phyloP scores from a whole-genome alignment of 2,888 invertebrate species.

The Coecobrya sp. region DNA sequence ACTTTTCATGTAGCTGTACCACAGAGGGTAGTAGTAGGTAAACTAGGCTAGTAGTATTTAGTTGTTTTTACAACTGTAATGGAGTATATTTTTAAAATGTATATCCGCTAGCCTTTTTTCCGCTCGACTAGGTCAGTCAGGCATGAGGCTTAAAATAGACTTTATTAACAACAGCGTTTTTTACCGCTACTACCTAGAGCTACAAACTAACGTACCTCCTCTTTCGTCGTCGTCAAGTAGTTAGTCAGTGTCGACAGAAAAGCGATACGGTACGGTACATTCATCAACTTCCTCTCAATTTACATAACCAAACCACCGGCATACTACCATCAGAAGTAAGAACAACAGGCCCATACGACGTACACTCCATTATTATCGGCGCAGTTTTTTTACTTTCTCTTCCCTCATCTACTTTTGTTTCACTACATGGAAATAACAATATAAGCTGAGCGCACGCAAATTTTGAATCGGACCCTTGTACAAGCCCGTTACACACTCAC shows the following conservation, averaged over 20 bases:
- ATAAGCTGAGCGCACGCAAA: conserved; percentile 76
- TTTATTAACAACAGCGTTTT: conserved; percentile 25
- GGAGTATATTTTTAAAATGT: not conserved
- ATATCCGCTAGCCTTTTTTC: conserved; percentile 21
- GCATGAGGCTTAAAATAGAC: conserved; percentile 25
- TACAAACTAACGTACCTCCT: too few species aligned
- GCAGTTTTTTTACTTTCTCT: conserved; percentile 16
- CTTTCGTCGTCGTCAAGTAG: conserved; percentile 3
- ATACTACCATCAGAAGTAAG: not conserved
- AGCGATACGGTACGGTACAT: conserved; percentile 6
- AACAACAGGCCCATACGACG: conserved; percentile 21
- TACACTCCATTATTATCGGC: not conserved
- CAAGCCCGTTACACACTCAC: not conserved
- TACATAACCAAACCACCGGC: conserved; percentile 6
- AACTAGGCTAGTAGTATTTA: not conserved
- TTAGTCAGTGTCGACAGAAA: conserved; percentile 63
- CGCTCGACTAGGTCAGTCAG: conserved; percentile 29
- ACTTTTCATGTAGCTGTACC: not conserved
- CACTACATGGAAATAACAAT: not conserved
- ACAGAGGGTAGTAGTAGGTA: not conserved
- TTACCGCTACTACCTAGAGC: not conserved
- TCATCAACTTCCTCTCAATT: conserved; percentile 50
- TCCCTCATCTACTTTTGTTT: not conserved
- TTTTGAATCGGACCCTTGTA: conserved; percentile 77
- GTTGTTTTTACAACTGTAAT: not conserved